Percentiles rank a stretch among this genome's conserved stretches.
These are phyloP conservation scores for Tenualosa ilisha DNA, from an alignment of 2,797 vertebrate genomes.

Conservation along the genomic window DNA sequence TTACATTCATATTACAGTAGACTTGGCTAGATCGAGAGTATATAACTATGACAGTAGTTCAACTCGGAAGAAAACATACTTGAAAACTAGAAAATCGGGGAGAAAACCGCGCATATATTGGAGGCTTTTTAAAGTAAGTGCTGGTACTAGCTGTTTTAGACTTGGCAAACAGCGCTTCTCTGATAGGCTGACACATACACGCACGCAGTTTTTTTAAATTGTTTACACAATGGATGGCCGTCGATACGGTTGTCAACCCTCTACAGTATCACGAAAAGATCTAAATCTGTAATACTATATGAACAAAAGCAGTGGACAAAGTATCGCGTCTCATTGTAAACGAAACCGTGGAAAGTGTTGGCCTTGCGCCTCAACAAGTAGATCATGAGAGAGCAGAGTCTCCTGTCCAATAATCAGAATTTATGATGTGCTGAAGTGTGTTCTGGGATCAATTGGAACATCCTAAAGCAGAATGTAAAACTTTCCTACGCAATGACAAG, in stretches of 20 bases:
- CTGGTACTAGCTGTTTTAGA: background rate
- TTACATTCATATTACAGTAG: background rate
- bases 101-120: no score
- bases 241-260: background rate
- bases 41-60: background rate
- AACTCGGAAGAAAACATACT: background rate
- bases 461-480: background rate
- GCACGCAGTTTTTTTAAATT: background rate
- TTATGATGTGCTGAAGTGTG: background rate
- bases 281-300: conserved; percentile 24
- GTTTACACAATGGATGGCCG: background rate
- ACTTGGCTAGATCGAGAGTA: background rate
- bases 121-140: background rate
- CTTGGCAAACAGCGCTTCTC: no score
- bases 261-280: conserved; percentile 4
- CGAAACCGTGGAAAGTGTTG: background rate
- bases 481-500: background rate
- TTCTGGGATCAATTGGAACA: background rate
- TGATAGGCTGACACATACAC: background rate
- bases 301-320: background rate
- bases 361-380: background rate
- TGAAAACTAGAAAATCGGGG: background rate
- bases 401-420: background rate
- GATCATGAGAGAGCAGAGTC: background rate
- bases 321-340: conserved; percentile 21